Evolutionary conservation across 2,113 vertebrate genomes (phyloP), one percentile per base, ranked within the genome.

Genomic region (Trogon surrucura): DNA sequence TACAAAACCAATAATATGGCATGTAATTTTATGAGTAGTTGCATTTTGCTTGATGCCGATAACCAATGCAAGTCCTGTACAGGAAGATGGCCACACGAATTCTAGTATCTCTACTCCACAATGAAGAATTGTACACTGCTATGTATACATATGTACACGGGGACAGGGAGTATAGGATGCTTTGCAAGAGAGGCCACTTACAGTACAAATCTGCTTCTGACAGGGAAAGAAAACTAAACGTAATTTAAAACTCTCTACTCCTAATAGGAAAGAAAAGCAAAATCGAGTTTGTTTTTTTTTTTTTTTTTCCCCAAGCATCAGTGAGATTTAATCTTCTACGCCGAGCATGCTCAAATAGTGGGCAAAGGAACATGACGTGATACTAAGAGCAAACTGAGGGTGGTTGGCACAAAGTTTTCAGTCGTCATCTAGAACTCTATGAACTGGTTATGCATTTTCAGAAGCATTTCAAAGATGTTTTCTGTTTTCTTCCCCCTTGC

Each of bases 121-220:
- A 98, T 97, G 98, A 98, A 98, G 98, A 98, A 98, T 98, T 97
- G 94, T 98, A 98, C 89, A 98, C 94, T 97, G 98, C 97, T 97
- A 98, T 98, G 98, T 99, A 98, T 99, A 99, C 98, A 98, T 99
- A 99, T 99, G 97, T 99, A 99, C 99, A 99, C 50, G 95, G 96
- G 97, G 95, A 94, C 95, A 88, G 97, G 97, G 91, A 97, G 98
- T 97, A 97, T 97, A 97, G 98, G 98, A 97, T 98, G 98, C 98
- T 97, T 36, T 98, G 97, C 85, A 98, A 91, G 96, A 96, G 93
- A 97, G 92, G 80, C 97, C 91, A 96, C 79, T 93, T 93, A 97
- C 73, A 95, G 93, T 96, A 97, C 88, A 97, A 97, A 98, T 97
- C 97, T 95, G 94, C 57, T 93, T 91, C 69, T 80, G 56, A 94